Percentiles rank a stretch among this genome's conserved stretches.
These are phyloP conservation scores for Pachyuromys duprasi DNA, from an alignment of 2,797 vertebrate species.

Conservation along the genomic window DNA sequence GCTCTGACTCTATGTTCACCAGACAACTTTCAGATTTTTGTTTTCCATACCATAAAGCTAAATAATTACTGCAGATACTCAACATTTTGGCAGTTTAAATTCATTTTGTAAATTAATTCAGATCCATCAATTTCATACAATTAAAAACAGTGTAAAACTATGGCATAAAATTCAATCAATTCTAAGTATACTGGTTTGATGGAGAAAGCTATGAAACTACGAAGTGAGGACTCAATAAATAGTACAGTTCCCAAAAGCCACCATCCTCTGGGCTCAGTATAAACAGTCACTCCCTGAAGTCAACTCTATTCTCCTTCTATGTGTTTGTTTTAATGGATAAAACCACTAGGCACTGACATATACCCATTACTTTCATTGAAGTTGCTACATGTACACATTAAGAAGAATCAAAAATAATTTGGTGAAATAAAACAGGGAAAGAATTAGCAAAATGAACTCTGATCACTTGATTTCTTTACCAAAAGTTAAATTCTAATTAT, in stretches of 20 bases:
- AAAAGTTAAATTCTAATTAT: constrained; percentile 30
- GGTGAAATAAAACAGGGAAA: constrained; percentile 33
- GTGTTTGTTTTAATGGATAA: neutral
- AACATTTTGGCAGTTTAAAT: constrained; percentile 8
- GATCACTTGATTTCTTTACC: constrained; percentile 43
- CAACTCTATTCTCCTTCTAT: neutral
- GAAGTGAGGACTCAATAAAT: neutral
- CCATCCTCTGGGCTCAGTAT: neutral
- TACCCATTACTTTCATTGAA: neutral
- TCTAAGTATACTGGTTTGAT: neutral
- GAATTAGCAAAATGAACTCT: constrained; percentile 60
- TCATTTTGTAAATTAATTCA: constrained; percentile 59
- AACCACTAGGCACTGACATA: neutral
- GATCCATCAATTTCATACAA: constrained; percentile 5
- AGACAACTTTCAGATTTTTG: constrained; percentile 1
- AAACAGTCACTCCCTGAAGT: neutral
- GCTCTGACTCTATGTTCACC: constrained; percentile 20
- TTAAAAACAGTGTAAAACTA: neutral
- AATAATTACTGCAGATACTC: constrained; percentile 3
- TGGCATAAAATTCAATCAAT: constrained; percentile 35
- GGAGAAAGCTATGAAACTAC: neutral
- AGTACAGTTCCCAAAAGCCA: neutral
- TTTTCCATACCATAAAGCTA: constrained; percentile 1
- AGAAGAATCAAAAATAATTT: constrained; percentile 57
- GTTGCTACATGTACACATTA: constrained; percentile 23